Percentiles rank a stretch among this genome's conserved stretches.
Conservation (phyloP, 2,797 vertebrate genomes). For the Malurus leucopterus region DNA sequence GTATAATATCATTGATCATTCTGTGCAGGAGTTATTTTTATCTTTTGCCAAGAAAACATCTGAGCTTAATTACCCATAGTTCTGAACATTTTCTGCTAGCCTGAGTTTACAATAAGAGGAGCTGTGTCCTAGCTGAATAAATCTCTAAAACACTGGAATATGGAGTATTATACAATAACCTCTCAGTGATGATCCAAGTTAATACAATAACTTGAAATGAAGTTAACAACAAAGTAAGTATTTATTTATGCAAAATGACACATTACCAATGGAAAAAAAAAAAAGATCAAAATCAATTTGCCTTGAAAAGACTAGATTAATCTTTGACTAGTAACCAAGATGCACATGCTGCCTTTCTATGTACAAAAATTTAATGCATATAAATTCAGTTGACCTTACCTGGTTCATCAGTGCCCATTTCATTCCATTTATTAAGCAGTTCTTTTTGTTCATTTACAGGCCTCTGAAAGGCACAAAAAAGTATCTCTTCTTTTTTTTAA, state of each 20-base stretch:
- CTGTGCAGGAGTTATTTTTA: background rate
- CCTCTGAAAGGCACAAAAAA: slow-evolving; percentile 76
- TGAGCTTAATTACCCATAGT: background rate
- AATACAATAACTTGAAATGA: background rate
- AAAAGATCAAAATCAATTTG: background rate
- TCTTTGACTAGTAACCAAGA: background rate
- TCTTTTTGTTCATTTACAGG: slow-evolving; percentile 89
- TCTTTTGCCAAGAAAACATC: background rate
- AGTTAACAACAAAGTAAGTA: background rate
- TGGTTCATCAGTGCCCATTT: slow-evolving; percentile 98
- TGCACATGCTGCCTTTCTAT: background rate
- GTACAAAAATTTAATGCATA: background rate
- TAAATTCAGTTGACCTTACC: slow-evolving; percentile 69
- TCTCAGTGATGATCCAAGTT: background rate
- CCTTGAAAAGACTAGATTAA: background rate
- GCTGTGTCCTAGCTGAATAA: background rate
- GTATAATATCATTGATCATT: background rate
- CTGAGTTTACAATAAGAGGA: background rate
- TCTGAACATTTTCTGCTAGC: background rate
- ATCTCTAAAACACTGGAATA: background rate
- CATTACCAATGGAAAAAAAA: background rate
- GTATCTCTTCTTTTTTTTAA: slow-evolving; percentile 1
- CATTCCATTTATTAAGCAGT: slow-evolving; percentile 94
- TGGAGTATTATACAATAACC: background rate
- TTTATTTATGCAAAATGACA: background rate